phyloP scores from a whole-genome alignment of 92 coral and sea anemone species.

The Ricordea florida region DNA sequence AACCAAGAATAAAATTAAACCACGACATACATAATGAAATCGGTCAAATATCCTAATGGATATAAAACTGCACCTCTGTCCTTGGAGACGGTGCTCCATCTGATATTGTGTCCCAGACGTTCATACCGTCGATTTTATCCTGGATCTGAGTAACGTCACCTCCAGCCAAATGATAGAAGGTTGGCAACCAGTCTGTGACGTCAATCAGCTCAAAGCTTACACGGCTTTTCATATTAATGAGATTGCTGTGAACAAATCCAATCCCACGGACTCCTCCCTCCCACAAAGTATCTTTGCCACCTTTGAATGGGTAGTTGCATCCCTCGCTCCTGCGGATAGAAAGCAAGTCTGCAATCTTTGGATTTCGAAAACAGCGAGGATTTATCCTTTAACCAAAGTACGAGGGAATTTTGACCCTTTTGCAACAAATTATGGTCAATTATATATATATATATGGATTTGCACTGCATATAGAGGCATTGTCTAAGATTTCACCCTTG shows the following conservation, averaged over 20 bases:
- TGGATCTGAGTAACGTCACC: slow-evolving; percentile 76
- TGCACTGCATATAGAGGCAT: too few relatives aligned
- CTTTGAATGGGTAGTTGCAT: slow-evolving; percentile 90
- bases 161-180: slow-evolving; percentile 93
- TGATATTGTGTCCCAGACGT: slow-evolving; percentile 88
- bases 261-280: slow-evolving; percentile 99
- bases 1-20: too few relatives aligned
- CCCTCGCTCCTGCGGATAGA: slow-evolving; percentile 99
- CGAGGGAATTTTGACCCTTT: too few relatives aligned
- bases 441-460: too few relatives aligned
- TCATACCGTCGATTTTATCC: slow-evolving; percentile 75
- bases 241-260: slow-evolving; percentile 85
- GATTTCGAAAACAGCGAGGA: too few relatives aligned
- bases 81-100: slow-evolving; percentile 78
- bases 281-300: slow-evolving; percentile 97
- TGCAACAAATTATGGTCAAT: too few relatives aligned
- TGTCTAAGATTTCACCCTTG: too few relatives aligned
- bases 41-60: too few relatives aligned
- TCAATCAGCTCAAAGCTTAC: slow-evolving; percentile 88
- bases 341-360: too few relatives aligned
- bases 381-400: too few relatives aligned
- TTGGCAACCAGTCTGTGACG: slow-evolving; percentile 96
- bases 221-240: slow-evolving; percentile 71
- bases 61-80: too few relatives aligned
- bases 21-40: too few relatives aligned